These are phyloP conservation scores for Epinotia demarniana DNA, from an alignment of 2,888 invertebrate genomes.

Conservation along the genomic window DNA sequence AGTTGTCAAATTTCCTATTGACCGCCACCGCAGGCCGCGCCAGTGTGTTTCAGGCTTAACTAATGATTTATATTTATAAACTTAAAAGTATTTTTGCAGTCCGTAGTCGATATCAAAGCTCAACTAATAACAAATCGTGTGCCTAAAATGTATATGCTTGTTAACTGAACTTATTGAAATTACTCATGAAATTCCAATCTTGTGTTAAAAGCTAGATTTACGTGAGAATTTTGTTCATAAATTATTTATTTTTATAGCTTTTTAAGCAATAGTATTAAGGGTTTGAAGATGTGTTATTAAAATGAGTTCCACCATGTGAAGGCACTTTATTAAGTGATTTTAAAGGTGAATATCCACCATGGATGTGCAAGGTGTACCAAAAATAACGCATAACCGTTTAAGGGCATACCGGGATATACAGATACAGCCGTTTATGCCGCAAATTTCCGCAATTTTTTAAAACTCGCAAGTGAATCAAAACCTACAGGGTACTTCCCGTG, in stretches of 20 bases:
- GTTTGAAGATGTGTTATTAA: background rate
- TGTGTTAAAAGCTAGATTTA: slow-evolving; percentile 43
- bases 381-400: no score
- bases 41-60: background rate
- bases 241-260: slow-evolving; percentile 50
- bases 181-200: slow-evolving; percentile 52
- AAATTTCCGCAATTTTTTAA: no score
- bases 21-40: no score
- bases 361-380: no score
- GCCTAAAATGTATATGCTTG: slow-evolving; percentile 51
- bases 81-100: no score
- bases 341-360: no score
- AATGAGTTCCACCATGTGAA: background rate
- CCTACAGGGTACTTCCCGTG: no score
- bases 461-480: no score
- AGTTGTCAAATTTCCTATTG: no score
- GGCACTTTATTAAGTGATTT: background rate
- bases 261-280: slow-evolving; percentile 26
- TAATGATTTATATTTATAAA: background rate
- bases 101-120: slow-evolving; percentile 13
- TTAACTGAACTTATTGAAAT: slow-evolving; percentile 50
- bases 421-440: no score
- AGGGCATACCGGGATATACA: no score
- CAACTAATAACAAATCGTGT: slow-evolving; percentile 20
- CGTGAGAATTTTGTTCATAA: slow-evolving; percentile 47